These are phyloP conservation scores for Amblyopsis hoosieri DNA, from an alignment of 2,797 vertebrate genomes.

Conservation along the genomic window DNA sequence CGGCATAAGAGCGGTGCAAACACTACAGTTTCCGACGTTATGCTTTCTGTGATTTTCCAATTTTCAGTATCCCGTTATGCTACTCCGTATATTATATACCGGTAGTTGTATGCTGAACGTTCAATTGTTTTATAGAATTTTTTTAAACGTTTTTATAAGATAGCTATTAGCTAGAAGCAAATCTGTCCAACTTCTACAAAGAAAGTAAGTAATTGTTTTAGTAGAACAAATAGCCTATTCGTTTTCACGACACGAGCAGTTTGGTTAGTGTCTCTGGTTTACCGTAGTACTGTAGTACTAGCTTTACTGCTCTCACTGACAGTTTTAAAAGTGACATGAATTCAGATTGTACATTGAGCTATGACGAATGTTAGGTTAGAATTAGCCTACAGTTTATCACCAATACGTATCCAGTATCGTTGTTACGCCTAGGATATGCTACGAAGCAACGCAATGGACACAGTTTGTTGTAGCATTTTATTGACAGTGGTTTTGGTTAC, in stretches of 20 bases:
- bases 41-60: too few relatives aligned
- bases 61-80: constrained; percentile 6
- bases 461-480: too few relatives aligned
- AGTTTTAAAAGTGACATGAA: neutral
- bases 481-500: too few relatives aligned
- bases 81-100: neutral
- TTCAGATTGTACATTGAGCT: neutral
- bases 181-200: neutral
- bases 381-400: constrained; percentile 10
- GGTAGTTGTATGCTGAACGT: neutral
- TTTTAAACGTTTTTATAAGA: neutral
- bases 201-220: constrained; percentile 27
- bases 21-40: constrained; percentile 47
- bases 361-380: neutral
- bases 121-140: neutral
- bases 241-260: too few relatives aligned
- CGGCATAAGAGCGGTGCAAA: rapidly evolving
- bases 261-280: neutral
- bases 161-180: neutral
- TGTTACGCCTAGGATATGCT: too few relatives aligned
- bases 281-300: too few relatives aligned
- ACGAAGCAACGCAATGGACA: too few relatives aligned
- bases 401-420: too few relatives aligned
- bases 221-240: too few relatives aligned
- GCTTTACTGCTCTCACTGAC: neutral